A percentile compares a stretch with the other conserved stretches of the same genome.
phyloP scores from a whole-genome alignment of 2,113 vertebrate species.

The Corynorhinus townsendii region DNA sequence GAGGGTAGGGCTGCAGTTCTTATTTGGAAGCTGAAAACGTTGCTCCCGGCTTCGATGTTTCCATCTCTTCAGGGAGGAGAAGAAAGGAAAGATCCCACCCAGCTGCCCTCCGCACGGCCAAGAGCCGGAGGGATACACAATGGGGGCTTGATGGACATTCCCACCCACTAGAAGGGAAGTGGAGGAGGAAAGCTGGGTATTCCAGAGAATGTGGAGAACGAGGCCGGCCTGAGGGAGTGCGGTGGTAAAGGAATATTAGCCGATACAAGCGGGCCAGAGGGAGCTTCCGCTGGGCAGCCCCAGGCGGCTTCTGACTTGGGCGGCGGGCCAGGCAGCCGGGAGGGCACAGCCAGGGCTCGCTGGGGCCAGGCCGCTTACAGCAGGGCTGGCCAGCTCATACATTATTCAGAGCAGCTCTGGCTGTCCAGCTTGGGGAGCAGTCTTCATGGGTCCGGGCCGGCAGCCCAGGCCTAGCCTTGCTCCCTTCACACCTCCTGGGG shows the following conservation, averaged over 20 bases:
- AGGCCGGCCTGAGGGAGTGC: background rate
- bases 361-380: background rate
- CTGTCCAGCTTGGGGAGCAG: background rate
- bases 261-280: background rate
- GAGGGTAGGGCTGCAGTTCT: background rate
- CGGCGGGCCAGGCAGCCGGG: fast-evolving
- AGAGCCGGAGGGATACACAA: background rate
- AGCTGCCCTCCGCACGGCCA: background rate
- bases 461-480: background rate
- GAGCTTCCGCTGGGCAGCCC: background rate
- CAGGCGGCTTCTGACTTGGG: background rate
- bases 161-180: background rate
- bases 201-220: background rate
- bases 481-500: background rate
- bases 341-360: background rate
- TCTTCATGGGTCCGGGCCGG: background rate
- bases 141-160: too few relatives aligned
- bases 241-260: background rate
- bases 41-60: background rate
- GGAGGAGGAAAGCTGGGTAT: background rate
- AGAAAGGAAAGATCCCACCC: background rate
- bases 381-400: background rate
- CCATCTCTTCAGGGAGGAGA: background rate
- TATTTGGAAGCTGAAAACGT: background rate
- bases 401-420: conserved; percentile 37